Percentiles rank a stretch among this genome's conserved stretches.
Evolutionary conservation across 2,113 vertebrate species (phyloP).

Genomic region (Agapornis roseicollis): DNA sequence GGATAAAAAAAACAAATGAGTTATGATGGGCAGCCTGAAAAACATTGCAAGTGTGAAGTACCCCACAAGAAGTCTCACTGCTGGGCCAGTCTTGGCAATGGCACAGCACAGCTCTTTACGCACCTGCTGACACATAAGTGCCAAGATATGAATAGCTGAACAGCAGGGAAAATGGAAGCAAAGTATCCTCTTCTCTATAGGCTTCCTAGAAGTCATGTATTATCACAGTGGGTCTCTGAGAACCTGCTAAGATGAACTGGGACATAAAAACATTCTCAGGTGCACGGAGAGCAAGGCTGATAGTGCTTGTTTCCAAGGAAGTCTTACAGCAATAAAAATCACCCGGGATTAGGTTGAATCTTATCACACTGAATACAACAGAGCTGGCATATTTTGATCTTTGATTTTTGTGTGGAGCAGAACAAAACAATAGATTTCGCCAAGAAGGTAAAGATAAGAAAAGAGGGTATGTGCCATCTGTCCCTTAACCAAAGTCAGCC

Average conservation of each 20-base stretch:
- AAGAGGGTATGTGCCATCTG: constrained; percentile 51
- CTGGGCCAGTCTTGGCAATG: constrained; percentile 10
- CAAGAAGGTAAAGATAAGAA: constrained; percentile 45
- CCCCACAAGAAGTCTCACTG: constrained; percentile 4
- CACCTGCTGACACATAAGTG: constrained; percentile 26
- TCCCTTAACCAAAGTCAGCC: constrained; percentile 58
- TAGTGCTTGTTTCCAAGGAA: neutral
- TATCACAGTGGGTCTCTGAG: constrained; percentile 16
- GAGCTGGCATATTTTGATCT: neutral
- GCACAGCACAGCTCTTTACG: neutral
- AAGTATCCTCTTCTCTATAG: constrained; percentile 7
- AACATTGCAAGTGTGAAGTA: constrained; percentile 7
- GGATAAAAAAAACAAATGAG: neutral
- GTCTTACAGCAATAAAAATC: neutral
- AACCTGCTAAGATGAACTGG: neutral
- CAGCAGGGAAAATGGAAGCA: constrained; percentile 40
- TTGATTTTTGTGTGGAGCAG: neutral
- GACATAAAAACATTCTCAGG: neutral
- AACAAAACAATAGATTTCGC: constrained; percentile 33
- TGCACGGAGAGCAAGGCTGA: neutral
- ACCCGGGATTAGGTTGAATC: neutral
- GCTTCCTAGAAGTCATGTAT: constrained; percentile 39
- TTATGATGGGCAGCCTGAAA: constrained; percentile 15
- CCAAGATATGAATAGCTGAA: constrained; percentile 54
- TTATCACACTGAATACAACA: neutral